These are phyloP conservation scores for Aegotheles bennettii DNA, from an alignment of 2,113 vertebrate species.

Conservation along the genomic window DNA sequence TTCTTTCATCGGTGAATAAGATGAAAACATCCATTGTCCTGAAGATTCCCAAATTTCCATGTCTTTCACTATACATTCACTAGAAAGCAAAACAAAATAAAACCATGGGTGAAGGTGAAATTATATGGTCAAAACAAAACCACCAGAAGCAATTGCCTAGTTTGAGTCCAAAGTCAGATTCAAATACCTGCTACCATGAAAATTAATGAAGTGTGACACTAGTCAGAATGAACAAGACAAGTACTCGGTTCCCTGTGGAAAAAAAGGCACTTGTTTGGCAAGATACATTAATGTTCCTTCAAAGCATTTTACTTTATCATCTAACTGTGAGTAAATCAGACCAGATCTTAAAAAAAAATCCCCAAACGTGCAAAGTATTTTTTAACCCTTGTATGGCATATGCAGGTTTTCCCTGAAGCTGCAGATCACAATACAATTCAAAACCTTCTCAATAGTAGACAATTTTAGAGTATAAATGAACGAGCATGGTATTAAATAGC, in stretches of 20 bases:
- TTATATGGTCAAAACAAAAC: neutral
- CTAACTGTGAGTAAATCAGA: neutral
- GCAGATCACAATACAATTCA: neutral
- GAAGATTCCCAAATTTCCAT: constrained; percentile 89
- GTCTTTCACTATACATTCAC: constrained; percentile 83
- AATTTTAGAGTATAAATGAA: neutral
- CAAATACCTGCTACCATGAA: neutral
- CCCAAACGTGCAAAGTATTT: neutral
- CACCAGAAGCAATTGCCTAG: neutral
- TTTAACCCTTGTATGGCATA: neutral
- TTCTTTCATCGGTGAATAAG: constrained; percentile 76
- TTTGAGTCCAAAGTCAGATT: neutral
- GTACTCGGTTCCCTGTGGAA: neutral
- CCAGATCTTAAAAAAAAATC: neutral
- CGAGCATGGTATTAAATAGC: neutral
- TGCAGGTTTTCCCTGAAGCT: neutral
- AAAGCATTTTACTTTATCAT: neutral
- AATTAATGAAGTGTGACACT: neutral
- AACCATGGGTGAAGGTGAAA: neutral
- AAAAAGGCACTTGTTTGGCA: neutral
- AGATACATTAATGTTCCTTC: neutral
- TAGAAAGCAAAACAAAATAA: constrained; percentile 33
- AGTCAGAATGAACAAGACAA: neutral
- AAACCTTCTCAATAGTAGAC: neutral
- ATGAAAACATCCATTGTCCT: constrained; percentile 90